A percentile compares a stretch with the other conserved stretches of the same genome.
phyloP scores from a whole-genome alignment of 2,113 vertebrate genomes.

The Stigmatopora argus region DNA sequence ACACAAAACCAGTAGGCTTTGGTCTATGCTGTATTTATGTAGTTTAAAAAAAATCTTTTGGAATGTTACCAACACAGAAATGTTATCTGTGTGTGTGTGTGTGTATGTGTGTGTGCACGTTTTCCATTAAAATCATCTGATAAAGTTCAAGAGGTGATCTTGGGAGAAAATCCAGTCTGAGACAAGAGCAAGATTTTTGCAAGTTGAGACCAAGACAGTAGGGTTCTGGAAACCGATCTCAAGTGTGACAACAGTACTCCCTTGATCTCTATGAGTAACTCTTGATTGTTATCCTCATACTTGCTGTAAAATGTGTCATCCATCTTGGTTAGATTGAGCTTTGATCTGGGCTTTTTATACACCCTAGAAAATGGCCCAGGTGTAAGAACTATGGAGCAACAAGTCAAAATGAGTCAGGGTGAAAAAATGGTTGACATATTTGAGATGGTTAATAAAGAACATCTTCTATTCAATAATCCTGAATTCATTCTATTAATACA shows the following conservation, averaged over 20 bases:
- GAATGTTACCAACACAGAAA: too few relatives aligned
- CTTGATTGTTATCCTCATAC: conserved; percentile 25
- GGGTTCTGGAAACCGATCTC: too few relatives aligned
- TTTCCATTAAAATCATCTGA: too few relatives aligned
- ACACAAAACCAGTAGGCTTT: too few relatives aligned
- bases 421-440: conserved; percentile 26
- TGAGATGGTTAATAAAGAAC: conserved; percentile 29
- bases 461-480: conserved; percentile 34
- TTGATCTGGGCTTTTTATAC: conserved; percentile 34
- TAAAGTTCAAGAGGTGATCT: too few relatives aligned
- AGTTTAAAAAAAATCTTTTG: too few relatives aligned
- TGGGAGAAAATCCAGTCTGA: too few relatives aligned
- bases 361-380: conserved; percentile 36
- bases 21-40: too few relatives aligned
- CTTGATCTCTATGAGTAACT: conserved; percentile 26
- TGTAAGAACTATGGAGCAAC: conserved; percentile 5
- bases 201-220: too few relatives aligned
- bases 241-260: conserved; percentile 2
- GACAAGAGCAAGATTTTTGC: too few relatives aligned
- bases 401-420: conserved; percentile 25
- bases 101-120: too few relatives aligned
- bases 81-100: too few relatives aligned
- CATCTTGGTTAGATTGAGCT: conserved; percentile 23
- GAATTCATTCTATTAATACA: conserved; percentile 24
- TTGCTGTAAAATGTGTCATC: conserved; percentile 32